Percentiles rank a stretch among this genome's conserved stretches.
These are phyloP conservation scores for Petroica traversi DNA, from an alignment of 2,113 vertebrate genomes.

Conservation along the genomic window DNA sequence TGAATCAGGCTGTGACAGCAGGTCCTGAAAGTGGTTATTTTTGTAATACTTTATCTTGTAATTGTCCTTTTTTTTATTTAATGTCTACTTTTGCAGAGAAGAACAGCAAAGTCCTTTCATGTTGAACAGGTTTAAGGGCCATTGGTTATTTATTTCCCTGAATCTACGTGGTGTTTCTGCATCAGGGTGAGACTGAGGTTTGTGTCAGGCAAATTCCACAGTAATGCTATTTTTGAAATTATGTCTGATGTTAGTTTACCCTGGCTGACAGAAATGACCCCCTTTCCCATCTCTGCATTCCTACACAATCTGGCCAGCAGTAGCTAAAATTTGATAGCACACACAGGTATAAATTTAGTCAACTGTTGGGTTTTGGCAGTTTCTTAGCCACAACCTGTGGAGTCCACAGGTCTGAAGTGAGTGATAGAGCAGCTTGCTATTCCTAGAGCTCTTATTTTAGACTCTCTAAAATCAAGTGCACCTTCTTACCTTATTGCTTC, in stretches of 20 bases:
- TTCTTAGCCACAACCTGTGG: background rate
- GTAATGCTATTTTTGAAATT: background rate
- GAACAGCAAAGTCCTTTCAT: background rate
- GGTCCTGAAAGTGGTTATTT: background rate
- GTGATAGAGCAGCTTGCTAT: background rate
- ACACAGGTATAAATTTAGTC: background rate
- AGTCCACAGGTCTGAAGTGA: background rate
- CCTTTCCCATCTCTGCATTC: background rate
- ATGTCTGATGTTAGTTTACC: background rate
- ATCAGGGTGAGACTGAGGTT: background rate
- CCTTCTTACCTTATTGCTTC: background rate
- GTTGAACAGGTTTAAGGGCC: background rate
- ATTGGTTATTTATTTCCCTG: background rate
- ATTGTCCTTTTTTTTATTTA: background rate
- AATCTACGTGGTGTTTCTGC: fast-evolving
- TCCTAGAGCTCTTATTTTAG: background rate
- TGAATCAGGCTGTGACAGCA: background rate
- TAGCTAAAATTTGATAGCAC: background rate
- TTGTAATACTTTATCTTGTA: background rate
- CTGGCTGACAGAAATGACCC: background rate
- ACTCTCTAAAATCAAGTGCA: background rate
- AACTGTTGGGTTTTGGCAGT: background rate
- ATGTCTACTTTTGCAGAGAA: background rate
- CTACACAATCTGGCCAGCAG: background rate
- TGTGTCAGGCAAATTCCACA: background rate